Conservation (phyloP, 2,888 invertebrate genomes). For the Luperina nickerlii region DNA sequence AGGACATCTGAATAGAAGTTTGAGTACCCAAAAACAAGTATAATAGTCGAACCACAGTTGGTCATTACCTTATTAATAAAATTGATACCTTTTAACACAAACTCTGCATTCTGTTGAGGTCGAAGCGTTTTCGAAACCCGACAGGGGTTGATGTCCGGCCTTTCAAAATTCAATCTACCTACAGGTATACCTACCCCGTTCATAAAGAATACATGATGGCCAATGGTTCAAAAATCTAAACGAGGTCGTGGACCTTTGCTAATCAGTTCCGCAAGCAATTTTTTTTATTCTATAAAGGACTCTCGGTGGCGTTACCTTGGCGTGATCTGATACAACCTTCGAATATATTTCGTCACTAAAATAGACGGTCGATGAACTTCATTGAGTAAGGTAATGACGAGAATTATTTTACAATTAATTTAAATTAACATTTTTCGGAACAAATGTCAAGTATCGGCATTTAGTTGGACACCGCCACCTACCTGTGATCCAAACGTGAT, state of each 20-base stretch:
- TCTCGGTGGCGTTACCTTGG: slow-evolving; percentile 79
- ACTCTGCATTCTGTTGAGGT: slow-evolving; percentile 70
- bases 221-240: slow-evolving; percentile 71
- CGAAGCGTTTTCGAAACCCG: slow-evolving; percentile 74
- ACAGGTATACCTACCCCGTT: slow-evolving; percentile 60
- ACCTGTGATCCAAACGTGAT: slow-evolving; percentile 55
- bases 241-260: slow-evolving; percentile 76
- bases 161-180: slow-evolving; percentile 52
- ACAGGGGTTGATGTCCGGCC: slow-evolving; percentile 71
- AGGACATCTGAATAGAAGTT: slow-evolving; percentile 27
- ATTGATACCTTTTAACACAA: slow-evolving; percentile 41
- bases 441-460: slow-evolving; percentile 66
- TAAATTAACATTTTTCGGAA: slow-evolving; percentile 60
- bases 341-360: slow-evolving; percentile 81
- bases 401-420: slow-evolving; percentile 70
- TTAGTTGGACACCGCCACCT: slow-evolving; percentile 42
- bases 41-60: slow-evolving; percentile 19
- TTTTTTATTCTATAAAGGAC: slow-evolving; percentile 76
- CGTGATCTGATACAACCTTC: slow-evolving; percentile 82
- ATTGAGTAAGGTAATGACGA: slow-evolving; percentile 67
- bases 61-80: slow-evolving; percentile 47
- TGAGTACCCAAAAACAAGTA: slow-evolving; percentile 15
- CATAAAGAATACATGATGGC: slow-evolving; percentile 65
- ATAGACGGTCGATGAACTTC: slow-evolving; percentile 81
- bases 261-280: slow-evolving; percentile 76